phyloP scores from a whole-genome alignment of 2,113 vertebrate genomes.

The Eonycteris spelaea region DNA sequence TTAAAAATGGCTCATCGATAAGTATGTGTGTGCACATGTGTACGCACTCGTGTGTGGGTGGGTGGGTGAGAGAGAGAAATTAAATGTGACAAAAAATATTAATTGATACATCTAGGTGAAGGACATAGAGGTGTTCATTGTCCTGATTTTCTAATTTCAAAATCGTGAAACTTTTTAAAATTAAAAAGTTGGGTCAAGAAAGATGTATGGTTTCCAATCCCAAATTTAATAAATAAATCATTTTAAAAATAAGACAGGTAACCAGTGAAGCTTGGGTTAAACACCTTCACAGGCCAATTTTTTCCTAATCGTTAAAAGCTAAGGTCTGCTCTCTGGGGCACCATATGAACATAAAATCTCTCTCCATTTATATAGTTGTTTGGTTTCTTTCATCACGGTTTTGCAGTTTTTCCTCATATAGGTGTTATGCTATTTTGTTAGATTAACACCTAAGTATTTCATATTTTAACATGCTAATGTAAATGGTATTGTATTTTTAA shows the following conservation, averaged over 20 bases:
- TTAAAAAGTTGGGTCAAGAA: not conserved
- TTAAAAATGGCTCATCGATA: not conserved
- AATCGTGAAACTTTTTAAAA: not conserved
- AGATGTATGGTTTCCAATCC: not conserved
- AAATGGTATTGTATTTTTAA: no score
- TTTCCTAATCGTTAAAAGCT: not conserved
- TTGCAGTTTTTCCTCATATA: no score
- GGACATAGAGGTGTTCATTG: not conserved
- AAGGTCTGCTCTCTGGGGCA: not conserved
- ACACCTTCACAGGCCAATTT: not conserved
- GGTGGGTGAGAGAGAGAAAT: not conserved
- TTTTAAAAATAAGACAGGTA: not conserved
- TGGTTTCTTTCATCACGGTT: no score
- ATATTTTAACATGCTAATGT: no score
- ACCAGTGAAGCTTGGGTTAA: not conserved
- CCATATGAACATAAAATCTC: not conserved
- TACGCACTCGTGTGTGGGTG: not conserved
- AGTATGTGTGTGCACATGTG: not conserved
- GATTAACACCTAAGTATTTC: no score
- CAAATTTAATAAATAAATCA: not conserved
- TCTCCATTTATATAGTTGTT: no score
- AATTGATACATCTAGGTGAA: not conserved
- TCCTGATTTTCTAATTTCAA: not conserved
- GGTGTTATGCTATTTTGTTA: no score
- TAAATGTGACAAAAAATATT: not conserved